Evolutionary conservation across 2,113 vertebrate genomes (phyloP).

Genomic region (Regulus satrapa): DNA sequence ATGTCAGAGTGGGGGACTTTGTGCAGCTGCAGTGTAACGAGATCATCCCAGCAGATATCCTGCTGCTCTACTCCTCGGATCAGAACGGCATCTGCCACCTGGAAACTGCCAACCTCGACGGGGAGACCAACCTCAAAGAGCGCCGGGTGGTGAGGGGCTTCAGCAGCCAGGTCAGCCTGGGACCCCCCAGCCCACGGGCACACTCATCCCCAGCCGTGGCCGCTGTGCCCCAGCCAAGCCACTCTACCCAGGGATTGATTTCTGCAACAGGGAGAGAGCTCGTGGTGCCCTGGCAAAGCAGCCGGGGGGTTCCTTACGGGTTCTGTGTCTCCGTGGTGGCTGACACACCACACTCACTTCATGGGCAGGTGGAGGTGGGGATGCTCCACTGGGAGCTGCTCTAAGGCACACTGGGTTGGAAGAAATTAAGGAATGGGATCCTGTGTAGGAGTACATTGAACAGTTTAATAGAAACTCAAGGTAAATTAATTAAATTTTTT

Average conservation of each 20-base stretch:
- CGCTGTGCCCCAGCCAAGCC: not conserved
- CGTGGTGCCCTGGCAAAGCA: not conserved
- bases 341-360: accelerated
- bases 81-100: conserved; percentile 83
- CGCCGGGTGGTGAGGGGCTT: conserved; percentile 72
- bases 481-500: not conserved
- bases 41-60: conserved; percentile 88
- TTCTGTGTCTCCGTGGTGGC: accelerated
- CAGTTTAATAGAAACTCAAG: not conserved
- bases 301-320: accelerated
- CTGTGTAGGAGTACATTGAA: not conserved
- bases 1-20: conserved; percentile 90
- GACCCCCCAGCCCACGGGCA: accelerated
- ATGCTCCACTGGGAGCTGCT: not conserved
- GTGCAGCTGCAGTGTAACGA: conserved; percentile 85
- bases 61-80: conserved; percentile 87
- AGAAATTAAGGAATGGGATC: not conserved
- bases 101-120: conserved; percentile 89
- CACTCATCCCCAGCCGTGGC: accelerated
- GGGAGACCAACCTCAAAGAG: conserved; percentile 95
- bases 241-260: accelerated
- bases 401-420: not conserved
- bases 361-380: not conserved
- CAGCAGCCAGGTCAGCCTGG: conserved; percentile 59
- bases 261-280: not conserved